Evolutionary conservation across 2,888 invertebrate genomes (phyloP), one percentile per base, ranked within the genome.

Genomic region (Vanessa cardui): DNA sequence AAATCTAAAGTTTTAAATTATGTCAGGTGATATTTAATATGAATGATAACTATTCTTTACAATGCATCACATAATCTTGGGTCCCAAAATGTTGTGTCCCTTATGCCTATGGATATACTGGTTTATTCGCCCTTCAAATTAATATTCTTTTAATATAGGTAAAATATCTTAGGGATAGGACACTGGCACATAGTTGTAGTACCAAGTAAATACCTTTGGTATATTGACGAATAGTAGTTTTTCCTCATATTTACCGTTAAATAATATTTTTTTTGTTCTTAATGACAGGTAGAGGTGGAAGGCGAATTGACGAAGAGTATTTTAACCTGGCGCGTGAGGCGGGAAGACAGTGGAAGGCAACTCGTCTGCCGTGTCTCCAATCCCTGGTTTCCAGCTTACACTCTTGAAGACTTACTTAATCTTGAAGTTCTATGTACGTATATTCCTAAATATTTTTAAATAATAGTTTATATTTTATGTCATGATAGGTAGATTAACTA

Each of bases 391-490:
- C 96, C 96, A 52, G 96, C 96, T 68, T 96, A 96, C 76, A 95
- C 95, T 62, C 92, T 96, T 64, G 97, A 97, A 88, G 96, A 97
- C 83, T 95, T 95, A 61, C 94, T 95, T 80, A 94, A 94, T 74
- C 94, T 98, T 76, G 95, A 95, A 82, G 96, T 98, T 77, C 95
- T 96, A 86, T 98, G 98, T 98, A 93, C 96, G 97, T 96, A 81
- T 7, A 12, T 9, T 16, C 15, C 12, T 39, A 4, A 39, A 9
- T 12, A 39, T 39, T 12, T 39, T 39, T 2, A 9, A 39, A 12
- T 9, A 9, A 39, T 12, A 12, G 12, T 9, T 12, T 26, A 26
- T 26, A n/a, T 26, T 26, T 26, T 26, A 26, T 26, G 26, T 26
- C 26, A 26, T 26, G 26, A 4, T 26, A 26, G 26, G 26, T 4